These are phyloP conservation scores for Salvelinus alpinus DNA, from an alignment of 2,113 vertebrate species.

Conservation along the genomic window DNA sequence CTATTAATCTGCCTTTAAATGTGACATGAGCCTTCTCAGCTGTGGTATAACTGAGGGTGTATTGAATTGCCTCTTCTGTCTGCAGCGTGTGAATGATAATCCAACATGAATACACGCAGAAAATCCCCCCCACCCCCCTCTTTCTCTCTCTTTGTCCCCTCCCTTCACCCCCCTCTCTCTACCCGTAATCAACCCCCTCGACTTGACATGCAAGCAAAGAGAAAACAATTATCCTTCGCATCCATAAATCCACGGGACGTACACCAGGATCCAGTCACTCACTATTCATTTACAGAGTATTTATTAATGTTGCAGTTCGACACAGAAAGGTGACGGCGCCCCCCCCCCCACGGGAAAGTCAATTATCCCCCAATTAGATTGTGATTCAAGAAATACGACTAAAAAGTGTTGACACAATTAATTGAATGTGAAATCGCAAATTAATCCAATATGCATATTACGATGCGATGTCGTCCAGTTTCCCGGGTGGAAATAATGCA, in stretches of 20 bases:
- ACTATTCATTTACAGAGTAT: constrained; percentile 69
- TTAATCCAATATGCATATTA: constrained; percentile 61
- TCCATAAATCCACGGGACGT: constrained; percentile 69
- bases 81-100: constrained; percentile 51
- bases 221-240: constrained; percentile 58
- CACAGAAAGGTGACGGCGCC: constrained; percentile 37
- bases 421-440: constrained; percentile 75
- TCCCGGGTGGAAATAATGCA: constrained; percentile 36
- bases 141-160: background rate
- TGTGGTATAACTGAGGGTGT: background rate
- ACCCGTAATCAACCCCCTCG: constrained; percentile 32
- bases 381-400: constrained; percentile 67
- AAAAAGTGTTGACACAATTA: constrained; percentile 71
- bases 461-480: constrained; percentile 29
- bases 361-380: constrained; percentile 75
- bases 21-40: constrained; percentile 42
- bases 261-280: constrained; percentile 62
- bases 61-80: constrained; percentile 38
- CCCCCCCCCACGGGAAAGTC: constrained; percentile 42
- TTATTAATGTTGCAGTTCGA: constrained; percentile 70
- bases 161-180: constrained; percentile 16
- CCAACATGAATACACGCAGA: constrained; percentile 33
- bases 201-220: constrained; percentile 32
- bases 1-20: constrained; percentile 52
- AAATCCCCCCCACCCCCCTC: constrained; percentile 6